phyloP scores from a whole-genome alignment of 2,888 invertebrate species.

The Euplexia lucipara region DNA sequence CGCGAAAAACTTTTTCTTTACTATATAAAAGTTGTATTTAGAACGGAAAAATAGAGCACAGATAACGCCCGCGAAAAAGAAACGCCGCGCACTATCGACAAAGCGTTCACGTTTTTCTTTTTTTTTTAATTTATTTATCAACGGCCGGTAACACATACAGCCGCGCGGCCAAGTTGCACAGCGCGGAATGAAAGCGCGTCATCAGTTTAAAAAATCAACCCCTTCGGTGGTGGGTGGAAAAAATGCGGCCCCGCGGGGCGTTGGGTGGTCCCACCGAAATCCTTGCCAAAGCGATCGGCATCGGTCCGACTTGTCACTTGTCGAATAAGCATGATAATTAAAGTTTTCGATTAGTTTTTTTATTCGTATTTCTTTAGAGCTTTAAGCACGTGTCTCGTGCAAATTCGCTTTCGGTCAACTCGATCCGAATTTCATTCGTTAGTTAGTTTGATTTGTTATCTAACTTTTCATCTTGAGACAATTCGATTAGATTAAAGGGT shows the following conservation, averaged over 20 bases:
- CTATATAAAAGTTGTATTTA: constrained; percentile 77
- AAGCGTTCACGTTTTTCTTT: constrained; percentile 80
- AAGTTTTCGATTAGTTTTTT: constrained; percentile 86
- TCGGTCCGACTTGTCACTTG: constrained; percentile 89
- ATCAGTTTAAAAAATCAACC: constrained; percentile 92
- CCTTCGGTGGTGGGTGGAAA: constrained; percentile 89
- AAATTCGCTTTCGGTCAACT: constrained; percentile 57
- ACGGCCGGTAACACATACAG: constrained; percentile 87
- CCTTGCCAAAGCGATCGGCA: constrained; percentile 90
- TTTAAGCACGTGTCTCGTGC: constrained; percentile 61
- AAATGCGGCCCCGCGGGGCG: constrained; percentile 86
- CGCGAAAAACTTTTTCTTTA: constrained; percentile 67
- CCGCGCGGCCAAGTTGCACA: constrained; percentile 90
- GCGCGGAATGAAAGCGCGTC: constrained; percentile 91
- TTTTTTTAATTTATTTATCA: constrained; percentile 88
- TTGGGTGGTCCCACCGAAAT: constrained; percentile 88
- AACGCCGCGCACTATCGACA: constrained; percentile 87
- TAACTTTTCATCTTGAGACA: constrained; percentile 27
- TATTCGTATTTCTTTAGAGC: constrained; percentile 72
- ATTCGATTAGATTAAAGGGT: constrained; percentile 17
- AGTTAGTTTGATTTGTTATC: constrained; percentile 42
- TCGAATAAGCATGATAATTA: constrained; percentile 90
- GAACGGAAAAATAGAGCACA: constrained; percentile 78
- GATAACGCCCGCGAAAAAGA: constrained; percentile 85
- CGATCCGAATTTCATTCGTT: constrained; percentile 48